Percentiles rank a stretch among this genome's conserved stretches.
Evolutionary conservation across 37 sponge, comb jelly and placozoan genomes (phyloP).

Genomic region (Halisarca cf. caerulea): DNA sequence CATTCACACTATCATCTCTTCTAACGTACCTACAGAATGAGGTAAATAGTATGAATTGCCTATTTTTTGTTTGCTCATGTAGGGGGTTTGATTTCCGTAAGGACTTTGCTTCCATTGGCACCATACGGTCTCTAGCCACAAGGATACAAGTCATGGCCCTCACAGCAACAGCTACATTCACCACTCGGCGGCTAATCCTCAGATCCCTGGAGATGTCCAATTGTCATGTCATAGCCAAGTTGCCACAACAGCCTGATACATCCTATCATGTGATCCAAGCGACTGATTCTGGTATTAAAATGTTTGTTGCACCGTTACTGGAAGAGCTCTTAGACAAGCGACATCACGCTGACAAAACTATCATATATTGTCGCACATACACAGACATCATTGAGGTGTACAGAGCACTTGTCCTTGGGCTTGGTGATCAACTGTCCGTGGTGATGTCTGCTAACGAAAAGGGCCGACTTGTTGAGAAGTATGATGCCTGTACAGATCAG

Average conservation of each 20-base stretch:
- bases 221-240: not conserved
- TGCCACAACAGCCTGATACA: not conserved
- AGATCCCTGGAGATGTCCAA: slow-evolving; percentile 14
- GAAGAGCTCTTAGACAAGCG: not conserved
- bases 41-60: not conserved
- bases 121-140: slow-evolving; percentile 1
- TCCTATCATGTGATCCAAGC: not conserved
- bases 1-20: too few species aligned
- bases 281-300: not conserved
- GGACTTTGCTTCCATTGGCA: slow-evolving; percentile 33
- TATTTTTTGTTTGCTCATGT: too few species aligned
- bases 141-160: slow-evolving; percentile 31
- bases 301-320: not conserved
- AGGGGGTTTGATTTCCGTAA: slow-evolving; percentile 39
- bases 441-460: not conserved
- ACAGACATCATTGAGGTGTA: not conserved
- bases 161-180: slow-evolving; percentile 46
- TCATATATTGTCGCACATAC: not conserved
- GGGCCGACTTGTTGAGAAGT: not conserved
- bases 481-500: not conserved
- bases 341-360: not conserved
- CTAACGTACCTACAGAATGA: too few species aligned
- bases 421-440: not conserved
- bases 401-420: not conserved
- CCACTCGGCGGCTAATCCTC: not conserved